phyloP scores from a whole-genome alignment of 2,113 vertebrate genomes.

The Muscicapa adusta region DNA sequence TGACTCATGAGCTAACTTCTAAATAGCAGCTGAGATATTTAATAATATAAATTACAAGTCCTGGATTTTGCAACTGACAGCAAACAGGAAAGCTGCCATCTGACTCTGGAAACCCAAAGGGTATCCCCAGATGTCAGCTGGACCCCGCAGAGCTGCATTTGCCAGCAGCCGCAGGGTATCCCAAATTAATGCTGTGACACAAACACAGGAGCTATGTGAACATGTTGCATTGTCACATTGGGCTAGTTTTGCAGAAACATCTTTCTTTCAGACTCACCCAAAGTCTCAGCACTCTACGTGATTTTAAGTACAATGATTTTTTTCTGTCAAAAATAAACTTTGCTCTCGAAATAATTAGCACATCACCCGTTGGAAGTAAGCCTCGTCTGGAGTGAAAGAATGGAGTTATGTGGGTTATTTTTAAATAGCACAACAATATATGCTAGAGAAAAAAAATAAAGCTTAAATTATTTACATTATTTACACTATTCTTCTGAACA shows the following conservation, averaged over 20 bases:
- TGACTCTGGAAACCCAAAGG: background rate
- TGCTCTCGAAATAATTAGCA: conserved; percentile 14
- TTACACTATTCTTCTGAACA: background rate
- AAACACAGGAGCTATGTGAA: background rate
- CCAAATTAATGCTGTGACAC: background rate
- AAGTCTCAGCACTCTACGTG: background rate
- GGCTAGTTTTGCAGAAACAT: background rate
- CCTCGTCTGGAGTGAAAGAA: conserved; percentile 33
- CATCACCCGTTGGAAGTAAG: conserved; percentile 16
- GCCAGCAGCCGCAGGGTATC: conserved; percentile 25
- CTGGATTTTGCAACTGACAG: background rate
- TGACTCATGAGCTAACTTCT: background rate
- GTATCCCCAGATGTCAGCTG: conserved; percentile 36
- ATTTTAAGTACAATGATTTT: background rate
- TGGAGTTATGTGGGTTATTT: conserved; percentile 31
- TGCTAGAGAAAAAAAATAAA: background rate
- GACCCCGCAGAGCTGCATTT: background rate
- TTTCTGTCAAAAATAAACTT: background rate
- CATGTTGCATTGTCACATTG: background rate
- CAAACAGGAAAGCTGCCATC: background rate
- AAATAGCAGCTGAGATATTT: background rate
- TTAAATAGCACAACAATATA: conserved; percentile 37
- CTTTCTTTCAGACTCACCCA: background rate
- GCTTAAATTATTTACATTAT: conserved; percentile 33
- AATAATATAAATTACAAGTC: background rate